These are phyloP conservation scores for Punctoribates punctum DNA, from an alignment of 2,888 invertebrate species.

Conservation along the genomic window DNA sequence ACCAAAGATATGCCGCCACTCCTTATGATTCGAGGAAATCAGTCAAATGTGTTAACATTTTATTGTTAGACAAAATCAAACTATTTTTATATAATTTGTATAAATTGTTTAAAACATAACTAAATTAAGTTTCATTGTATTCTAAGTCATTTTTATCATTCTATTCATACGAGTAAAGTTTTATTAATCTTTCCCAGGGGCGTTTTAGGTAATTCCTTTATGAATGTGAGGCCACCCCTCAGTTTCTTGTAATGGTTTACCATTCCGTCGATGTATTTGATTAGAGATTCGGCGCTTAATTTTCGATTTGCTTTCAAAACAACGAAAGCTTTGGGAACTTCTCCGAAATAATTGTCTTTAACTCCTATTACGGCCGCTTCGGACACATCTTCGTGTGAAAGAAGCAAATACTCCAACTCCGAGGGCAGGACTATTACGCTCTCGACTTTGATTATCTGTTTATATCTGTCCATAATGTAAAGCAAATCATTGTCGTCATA, in stretches of 20 bases:
- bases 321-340: slow-evolving; percentile 36
- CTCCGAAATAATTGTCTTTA: slow-evolving; percentile 58
- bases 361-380: slow-evolving; percentile 78
- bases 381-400: slow-evolving; percentile 66
- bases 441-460: slow-evolving; percentile 31
- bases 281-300: background rate
- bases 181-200: slow-evolving; percentile 32
- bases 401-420: slow-evolving; percentile 73
- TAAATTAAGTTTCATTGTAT: background rate
- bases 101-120: background rate
- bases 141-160: background rate
- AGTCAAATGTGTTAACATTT: slow-evolving; percentile 59
- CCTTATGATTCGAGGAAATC: slow-evolving; percentile 61
- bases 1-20: slow-evolving; percentile 85
- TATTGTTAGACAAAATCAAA: slow-evolving; percentile 53
- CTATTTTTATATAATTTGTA: background rate
- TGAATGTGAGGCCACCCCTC: slow-evolving; percentile 12
- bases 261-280: slow-evolving; percentile 3
- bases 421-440: slow-evolving; percentile 68
- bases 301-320: background rate
- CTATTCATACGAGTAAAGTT: background rate
- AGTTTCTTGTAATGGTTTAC: slow-evolving; percentile 12
- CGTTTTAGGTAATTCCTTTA: slow-evolving; percentile 19
- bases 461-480: slow-evolving; percentile 31
- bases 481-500: slow-evolving; percentile 1